Percentiles rank a stretch among this genome's conserved stretches.
These are phyloP conservation scores for Papilio glaucus DNA, from an alignment of 1,140 invertebrate species.

Conservation along the genomic window DNA sequence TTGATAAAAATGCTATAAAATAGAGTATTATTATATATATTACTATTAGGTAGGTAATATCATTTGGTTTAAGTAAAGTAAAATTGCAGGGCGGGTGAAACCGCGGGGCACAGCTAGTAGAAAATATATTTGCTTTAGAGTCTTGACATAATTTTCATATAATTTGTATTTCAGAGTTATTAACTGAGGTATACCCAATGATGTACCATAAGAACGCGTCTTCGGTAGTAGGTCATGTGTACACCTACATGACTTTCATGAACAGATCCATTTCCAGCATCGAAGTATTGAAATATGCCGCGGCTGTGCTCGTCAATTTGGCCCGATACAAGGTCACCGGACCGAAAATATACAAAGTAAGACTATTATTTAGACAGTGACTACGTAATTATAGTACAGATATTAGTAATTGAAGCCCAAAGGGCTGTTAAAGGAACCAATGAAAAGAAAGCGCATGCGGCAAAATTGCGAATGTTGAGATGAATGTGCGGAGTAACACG, in stretches of 20 bases:
- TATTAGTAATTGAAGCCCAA: too few relatives aligned
- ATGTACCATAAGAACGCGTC: constrained; percentile 73
- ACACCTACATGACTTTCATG: constrained; percentile 80
- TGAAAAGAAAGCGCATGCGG: too few relatives aligned
- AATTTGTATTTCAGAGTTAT: constrained; percentile 77
- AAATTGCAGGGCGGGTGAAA: too few relatives aligned
- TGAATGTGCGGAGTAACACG: too few relatives aligned
- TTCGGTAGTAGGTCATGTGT: constrained; percentile 66
- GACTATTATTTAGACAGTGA: constrained; percentile 17
- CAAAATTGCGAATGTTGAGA: too few relatives aligned
- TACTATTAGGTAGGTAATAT: too few relatives aligned
- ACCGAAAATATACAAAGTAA: constrained; percentile 72
- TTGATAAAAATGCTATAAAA: too few relatives aligned
- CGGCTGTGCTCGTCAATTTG: constrained; percentile 83
- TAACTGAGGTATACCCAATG: constrained; percentile 82
- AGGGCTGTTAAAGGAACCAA: too few relatives aligned
- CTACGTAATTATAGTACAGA: background rate
- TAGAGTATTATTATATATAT: too few relatives aligned
- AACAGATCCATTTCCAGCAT: constrained; percentile 84
- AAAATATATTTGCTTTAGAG: too few relatives aligned
- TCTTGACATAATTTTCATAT: constrained; percentile 29
- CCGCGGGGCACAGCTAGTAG: too few relatives aligned
- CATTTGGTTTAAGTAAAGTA: too few relatives aligned
- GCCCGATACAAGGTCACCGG: constrained; percentile 69
- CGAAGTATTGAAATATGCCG: constrained; percentile 77